Base-by-base conservation (phyloP, 2,888 invertebrate species). In the Zaprionus obscuricornis region DNA sequence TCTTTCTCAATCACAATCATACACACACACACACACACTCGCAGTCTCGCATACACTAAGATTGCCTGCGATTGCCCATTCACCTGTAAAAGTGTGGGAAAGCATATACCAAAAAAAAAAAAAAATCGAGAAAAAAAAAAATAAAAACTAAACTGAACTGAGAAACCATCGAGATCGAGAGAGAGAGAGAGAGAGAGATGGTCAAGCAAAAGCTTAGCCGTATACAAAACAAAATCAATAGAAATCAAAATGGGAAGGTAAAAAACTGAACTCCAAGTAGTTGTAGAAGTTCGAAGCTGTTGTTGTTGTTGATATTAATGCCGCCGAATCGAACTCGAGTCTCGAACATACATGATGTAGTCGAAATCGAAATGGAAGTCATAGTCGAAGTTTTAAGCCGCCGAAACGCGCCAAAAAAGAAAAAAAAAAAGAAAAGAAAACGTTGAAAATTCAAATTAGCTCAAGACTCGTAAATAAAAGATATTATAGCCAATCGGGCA, bases 391-490 rank as follows among this genome's bases (percentile, higher is more conserved):
- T 27, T 27, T n/a, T 7, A 22, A 29, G 37, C 49, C 22, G 50
- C 42, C 29, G 59, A 60, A 71, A 62, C 64, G 69, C 74, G 66
- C 60, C 71, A 62, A 86, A n/a, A n/a, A n/a, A n/a, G n/a, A n/a
- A n/a, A n/a, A n/a, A n/a, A n/a, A n/a, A n/a, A n/a, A n/a, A n/a
- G n/a, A n/a, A n/a, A 86, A 86, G 83, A 83, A 86, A 86, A 87
- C 86, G 87, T 83, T 84, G 74, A 76, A 88, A 87, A 89, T 88
- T 88, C 79, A 87, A 88, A 88, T 88, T 87, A 87, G 88, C 86
- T 74, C 74, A 71, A 81, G 74, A 74, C 85, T 88, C 87, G 87
- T 88, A 89, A 89, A 88, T 88, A 86, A 87, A 82, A 86, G 79
- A 86, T 89, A 88, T 88, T 86, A 86, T 79, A 68, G 87, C 74